A percentile compares a stretch with the other conserved stretches of the same genome.
Evolutionary conservation across 1,140 invertebrate genomes (phyloP).

Genomic region (Drosophila cardini): DNA sequence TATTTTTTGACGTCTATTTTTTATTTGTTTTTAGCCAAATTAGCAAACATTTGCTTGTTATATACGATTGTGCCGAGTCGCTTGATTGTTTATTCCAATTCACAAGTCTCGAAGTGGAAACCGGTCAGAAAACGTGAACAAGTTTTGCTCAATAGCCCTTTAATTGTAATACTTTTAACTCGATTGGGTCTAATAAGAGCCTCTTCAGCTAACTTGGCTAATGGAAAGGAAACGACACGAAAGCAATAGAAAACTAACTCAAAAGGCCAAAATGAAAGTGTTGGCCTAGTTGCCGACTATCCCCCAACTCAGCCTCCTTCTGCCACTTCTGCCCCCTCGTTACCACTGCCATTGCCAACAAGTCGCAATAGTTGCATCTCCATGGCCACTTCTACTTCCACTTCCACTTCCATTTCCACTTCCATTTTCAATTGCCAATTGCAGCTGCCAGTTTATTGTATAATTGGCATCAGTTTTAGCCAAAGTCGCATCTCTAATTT

Average conservation of each 20-base stretch:
- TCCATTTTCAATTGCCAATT: constrained; percentile 15
- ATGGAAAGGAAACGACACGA: not conserved
- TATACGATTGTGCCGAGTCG: constrained; percentile 6
- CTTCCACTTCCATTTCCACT: constrained; percentile 23
- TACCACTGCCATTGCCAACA: not conserved
- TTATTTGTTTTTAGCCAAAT: not conserved
- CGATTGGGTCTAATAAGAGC: not conserved
- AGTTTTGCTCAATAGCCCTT: constrained; percentile 24
- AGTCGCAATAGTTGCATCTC: no score
- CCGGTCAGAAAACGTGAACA: constrained; percentile 12
- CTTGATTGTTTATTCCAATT: constrained; percentile 21
- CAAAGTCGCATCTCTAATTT: constrained; percentile 35
- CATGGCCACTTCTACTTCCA: not conserved
- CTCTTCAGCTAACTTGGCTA: not conserved
- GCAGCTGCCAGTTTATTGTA: constrained; percentile 35
- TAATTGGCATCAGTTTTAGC: constrained; percentile 39
- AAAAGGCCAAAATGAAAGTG: constrained; percentile 45
- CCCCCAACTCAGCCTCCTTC: not conserved
- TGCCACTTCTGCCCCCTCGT: not conserved
- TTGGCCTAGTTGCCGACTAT: constrained; percentile 19
- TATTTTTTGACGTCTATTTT: not conserved
- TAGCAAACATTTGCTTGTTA: constrained; percentile 12
- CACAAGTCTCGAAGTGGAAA: constrained; percentile 5
- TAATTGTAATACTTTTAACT: constrained; percentile 25
- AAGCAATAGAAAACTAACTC: constrained; percentile 23